Conservation (phyloP, 1,140 invertebrate genomes). For the Drosophila orena region DNA sequence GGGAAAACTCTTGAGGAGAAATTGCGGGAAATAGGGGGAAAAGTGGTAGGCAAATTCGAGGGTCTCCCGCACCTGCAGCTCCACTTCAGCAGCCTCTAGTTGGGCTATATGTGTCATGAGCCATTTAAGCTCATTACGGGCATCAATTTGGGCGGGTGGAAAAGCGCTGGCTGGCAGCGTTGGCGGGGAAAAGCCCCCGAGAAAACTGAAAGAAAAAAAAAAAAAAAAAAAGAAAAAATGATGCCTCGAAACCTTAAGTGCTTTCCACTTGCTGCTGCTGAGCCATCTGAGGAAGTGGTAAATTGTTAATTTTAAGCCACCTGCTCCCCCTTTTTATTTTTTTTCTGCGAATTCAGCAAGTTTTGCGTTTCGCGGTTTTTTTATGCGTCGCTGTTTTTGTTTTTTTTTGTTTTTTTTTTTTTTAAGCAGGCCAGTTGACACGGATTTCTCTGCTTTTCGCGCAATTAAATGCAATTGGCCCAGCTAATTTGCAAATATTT, state of each 20-base stretch:
- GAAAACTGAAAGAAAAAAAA: slow-evolving; percentile 6
- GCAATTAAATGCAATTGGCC: slow-evolving; percentile 68
- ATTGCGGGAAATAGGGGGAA: not conserved
- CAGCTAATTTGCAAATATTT: not conserved
- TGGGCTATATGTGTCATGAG: slow-evolving; percentile 79
- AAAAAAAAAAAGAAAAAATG: slow-evolving; percentile 6
- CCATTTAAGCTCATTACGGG: slow-evolving; percentile 84
- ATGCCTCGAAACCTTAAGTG: slow-evolving; percentile 41
- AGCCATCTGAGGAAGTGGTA: slow-evolving; percentile 67
- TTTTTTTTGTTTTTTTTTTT: slow-evolving; percentile 28
- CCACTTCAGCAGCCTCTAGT: slow-evolving; percentile 19
- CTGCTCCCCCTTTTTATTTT: not conserved
- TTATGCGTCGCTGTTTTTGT: slow-evolving; percentile 6
- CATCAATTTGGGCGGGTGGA: slow-evolving; percentile 67
- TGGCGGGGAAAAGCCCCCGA: not conserved
- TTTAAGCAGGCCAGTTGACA: slow-evolving; percentile 44
- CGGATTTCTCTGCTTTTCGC: slow-evolving; percentile 11
- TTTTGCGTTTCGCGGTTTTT: slow-evolving; percentile 18
- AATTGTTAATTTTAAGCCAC: slow-evolving; percentile 80
- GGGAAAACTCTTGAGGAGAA: not conserved
- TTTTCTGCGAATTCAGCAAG: slow-evolving; percentile 27
- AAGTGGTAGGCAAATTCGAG: slow-evolving; percentile 25
- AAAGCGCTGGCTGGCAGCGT: not conserved
- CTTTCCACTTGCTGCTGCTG: slow-evolving; percentile 38
- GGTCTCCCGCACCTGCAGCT: slow-evolving; percentile 32